Evolutionary conservation across 1,140 invertebrate species (phyloP).

Genomic region (Atta cephalotes): DNA sequence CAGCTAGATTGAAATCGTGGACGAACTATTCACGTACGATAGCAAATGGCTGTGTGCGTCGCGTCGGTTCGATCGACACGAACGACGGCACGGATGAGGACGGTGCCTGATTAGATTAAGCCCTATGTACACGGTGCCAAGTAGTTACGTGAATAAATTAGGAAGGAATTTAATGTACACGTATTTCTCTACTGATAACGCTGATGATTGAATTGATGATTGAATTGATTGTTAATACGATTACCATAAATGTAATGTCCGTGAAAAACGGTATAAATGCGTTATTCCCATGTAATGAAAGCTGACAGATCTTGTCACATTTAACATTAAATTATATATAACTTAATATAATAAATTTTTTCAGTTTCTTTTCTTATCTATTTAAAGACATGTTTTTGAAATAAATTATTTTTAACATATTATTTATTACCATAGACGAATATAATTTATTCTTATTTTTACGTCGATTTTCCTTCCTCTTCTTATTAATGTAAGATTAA

Average conservation of each 20-base stretch:
- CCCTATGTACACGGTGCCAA: slow-evolving; percentile 45
- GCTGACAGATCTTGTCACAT: neutral
- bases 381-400: neutral
- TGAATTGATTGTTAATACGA: slow-evolving; percentile 4
- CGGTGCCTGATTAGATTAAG: slow-evolving; percentile 65
- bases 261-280: neutral
- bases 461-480: neutral
- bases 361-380: neutral
- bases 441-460: neutral
- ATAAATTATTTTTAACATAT: slow-evolving; percentile 18
- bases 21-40: slow-evolving; percentile 42
- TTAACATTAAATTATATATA: neutral
- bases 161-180: slow-evolving; percentile 43
- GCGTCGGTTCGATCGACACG: slow-evolving; percentile 58
- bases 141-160: slow-evolving; percentile 71
- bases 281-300: neutral
- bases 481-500: neutral
- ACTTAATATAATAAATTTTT: neutral
- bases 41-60: slow-evolving; percentile 23
- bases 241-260: slow-evolving; percentile 18
- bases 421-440: neutral
- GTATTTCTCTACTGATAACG: slow-evolving; percentile 21
- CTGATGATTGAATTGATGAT: slow-evolving; percentile 28
- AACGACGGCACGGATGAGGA: slow-evolving; percentile 36
- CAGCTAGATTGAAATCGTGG: slow-evolving; percentile 69